Base-by-base conservation (phyloP, 2,113 vertebrate species). In the Sturnus vulgaris region DNA sequence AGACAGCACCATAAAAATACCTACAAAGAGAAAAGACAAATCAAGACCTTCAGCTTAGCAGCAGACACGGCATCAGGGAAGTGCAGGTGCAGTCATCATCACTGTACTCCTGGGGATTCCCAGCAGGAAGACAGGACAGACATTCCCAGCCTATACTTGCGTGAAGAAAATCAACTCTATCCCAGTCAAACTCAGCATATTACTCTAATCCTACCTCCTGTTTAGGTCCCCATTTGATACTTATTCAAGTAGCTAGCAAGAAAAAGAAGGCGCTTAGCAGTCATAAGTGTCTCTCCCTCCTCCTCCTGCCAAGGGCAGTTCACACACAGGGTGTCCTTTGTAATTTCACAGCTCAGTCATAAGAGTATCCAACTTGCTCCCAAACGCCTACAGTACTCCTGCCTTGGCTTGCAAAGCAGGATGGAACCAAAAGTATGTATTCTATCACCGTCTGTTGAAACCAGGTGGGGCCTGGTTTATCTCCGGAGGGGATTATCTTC, bases 1-100 rank as follows among this genome's bases (percentile, higher is more conserved):
- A 57, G 99, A 99, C 71, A 99, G 98, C 49, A 98, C 93, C 99
- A 99, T 99, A 89, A 98, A 97, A 40, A 99, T 86, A 78, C 99
- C 99, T 99, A 96, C 80, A 82, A 57, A 96, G 86, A 97, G 22
- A 97, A 92, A 85, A 95, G 63, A 86, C 59, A 72, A n/a, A 90
- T 95, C 47, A 97, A 78, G 28, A 90, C 37, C 28, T 88, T 93
- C 82, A 37, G 60, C 55, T 66, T 14, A 46, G 49, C 30, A 86
- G 42, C 71, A 86, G 63, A 35, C 35, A 12, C 6, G 33, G 53
- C 37, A 86, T 18, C 42, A 30, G 33, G 37, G 15, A 2, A 40
- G 30, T 1, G 39, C 47, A 59, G 60, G 28, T 28, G 33, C 10
- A 68, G 55, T 10, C 63, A 33, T 27, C 40, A 52, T 86, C 46